Evolutionary conservation across 2,888 invertebrate genomes (phyloP), one percentile per base, ranked within the genome.

Genomic region (Campaea margaritaria): DNA sequence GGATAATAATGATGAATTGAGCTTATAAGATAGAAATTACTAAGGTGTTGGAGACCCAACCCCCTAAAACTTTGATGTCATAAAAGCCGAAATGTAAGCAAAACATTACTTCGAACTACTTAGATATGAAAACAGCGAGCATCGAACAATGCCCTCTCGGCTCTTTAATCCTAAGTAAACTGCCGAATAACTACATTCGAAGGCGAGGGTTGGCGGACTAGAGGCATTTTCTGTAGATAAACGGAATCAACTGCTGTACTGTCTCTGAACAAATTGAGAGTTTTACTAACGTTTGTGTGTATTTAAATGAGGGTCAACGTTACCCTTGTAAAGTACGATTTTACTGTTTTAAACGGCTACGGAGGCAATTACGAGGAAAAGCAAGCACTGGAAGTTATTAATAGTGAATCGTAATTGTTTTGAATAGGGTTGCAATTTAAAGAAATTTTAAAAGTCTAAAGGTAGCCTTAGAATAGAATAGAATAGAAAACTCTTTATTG

Each of bases 81-180:
- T 13, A 11, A 44, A 4, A 21, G 34, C 28, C 21, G 21, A 44
- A 49, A 55, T 55, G 46, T 58, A 51, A 52, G 41, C 50, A 54
- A 45, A 60, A 59, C 47, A 41, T 56, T 48, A 52, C 36, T 53
- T 27, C 34, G 27, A 44, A 28, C 12, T 50, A 43, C 50, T 47
- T 44, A 57, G 46, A 53, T 59, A 45, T 48, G 14, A 52, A 46
- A 62, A 57, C 45, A 53, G 31, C 27, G 34, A 45, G 34, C 51
- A 44, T 45, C 42, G 51, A 38, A 46, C 38, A 45, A 36, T 45
- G 43, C 21, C 49, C 53, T 54, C 54, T 45, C 42, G 36, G 52
- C 41, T 49, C 46, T 52, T 49, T 63, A 66, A 63, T 63, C 65
- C 65, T 63, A 66, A 63, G 53, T 58, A 63, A 66, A 66, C 63